Conservation (phyloP, 1,140 invertebrate genomes). For the Euura saliciscinereae region DNA sequence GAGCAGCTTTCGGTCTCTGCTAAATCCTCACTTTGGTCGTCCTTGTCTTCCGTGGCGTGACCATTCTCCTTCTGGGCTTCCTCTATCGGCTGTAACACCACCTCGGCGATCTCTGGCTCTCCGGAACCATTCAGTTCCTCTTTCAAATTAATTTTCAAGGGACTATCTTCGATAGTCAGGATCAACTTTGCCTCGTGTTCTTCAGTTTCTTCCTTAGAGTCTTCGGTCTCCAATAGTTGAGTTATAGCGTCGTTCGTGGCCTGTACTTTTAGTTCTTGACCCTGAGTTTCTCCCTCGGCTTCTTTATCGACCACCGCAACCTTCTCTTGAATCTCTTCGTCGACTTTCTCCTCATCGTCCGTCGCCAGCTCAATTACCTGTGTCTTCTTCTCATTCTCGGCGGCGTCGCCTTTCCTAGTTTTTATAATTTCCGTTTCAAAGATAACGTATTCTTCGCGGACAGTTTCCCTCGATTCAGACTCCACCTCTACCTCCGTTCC, state of each 20-base stretch:
- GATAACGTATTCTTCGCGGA: conserved; percentile 16
- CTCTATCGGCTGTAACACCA: neutral
- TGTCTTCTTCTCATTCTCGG: neutral
- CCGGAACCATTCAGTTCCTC: conserved; percentile 5
- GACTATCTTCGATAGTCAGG: conserved; percentile 24
- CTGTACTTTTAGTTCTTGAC: neutral
- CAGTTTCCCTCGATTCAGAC: conserved; percentile 14
- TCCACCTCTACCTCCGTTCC: neutral
- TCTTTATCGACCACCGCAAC: conserved; percentile 12
- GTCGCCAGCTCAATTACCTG: neutral
- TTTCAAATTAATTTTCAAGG: conserved; percentile 16
- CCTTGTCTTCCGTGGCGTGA: neutral
- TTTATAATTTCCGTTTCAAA: conserved; percentile 15
- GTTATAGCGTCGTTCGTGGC: neutral
- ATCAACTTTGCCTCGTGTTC: conserved; percentile 29
- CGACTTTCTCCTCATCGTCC: conserved; percentile 11
- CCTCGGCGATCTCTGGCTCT: conserved; percentile 13
- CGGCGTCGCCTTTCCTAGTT: conserved; percentile 23
- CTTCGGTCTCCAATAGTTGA: neutral
- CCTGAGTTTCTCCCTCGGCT: neutral
- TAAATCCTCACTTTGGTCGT: conserved; percentile 21
- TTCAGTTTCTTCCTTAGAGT: conserved; percentile 10
- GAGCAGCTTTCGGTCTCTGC: conserved; percentile 36
- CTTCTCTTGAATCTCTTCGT: conserved; percentile 11
- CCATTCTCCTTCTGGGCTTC: neutral